These are phyloP conservation scores for Meleagris gallopavo DNA, from an alignment of 2,113 vertebrate species.

Conservation along the genomic window DNA sequence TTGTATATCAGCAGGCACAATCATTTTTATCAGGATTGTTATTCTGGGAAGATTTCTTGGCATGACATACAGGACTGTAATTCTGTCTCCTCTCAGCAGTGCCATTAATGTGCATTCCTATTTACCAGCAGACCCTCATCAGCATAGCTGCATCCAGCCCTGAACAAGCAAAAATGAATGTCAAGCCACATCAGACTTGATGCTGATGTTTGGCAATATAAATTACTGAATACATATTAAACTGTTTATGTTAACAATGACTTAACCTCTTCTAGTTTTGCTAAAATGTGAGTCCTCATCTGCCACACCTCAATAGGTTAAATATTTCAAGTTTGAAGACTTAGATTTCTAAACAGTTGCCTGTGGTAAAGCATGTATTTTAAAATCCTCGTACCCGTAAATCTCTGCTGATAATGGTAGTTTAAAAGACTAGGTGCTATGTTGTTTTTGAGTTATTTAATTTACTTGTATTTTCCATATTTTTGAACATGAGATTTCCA, in stretches of 20 bases:
- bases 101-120: not conserved
- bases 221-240: not conserved
- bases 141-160: not conserved
- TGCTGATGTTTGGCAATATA: not conserved
- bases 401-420: not conserved
- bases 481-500: not conserved
- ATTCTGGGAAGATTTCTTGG: not conserved
- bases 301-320: not conserved
- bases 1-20: not conserved
- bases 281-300: not conserved
- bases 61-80: not conserved
- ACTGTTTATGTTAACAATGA: not conserved
- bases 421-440: not conserved
- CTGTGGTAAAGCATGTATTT: not conserved
- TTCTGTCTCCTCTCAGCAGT: not conserved
- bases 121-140: not conserved
- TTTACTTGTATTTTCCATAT: not conserved
- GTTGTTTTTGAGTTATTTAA: not conserved
- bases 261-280: not conserved
- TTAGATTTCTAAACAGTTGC: not conserved
- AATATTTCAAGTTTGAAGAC: not conserved
- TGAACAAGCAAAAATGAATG: not conserved
- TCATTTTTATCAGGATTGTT: not conserved
- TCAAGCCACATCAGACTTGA: not conserved
- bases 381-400: not conserved